phyloP scores from a whole-genome alignment of 2,888 invertebrate species.

The Drosophila pullipes region DNA sequence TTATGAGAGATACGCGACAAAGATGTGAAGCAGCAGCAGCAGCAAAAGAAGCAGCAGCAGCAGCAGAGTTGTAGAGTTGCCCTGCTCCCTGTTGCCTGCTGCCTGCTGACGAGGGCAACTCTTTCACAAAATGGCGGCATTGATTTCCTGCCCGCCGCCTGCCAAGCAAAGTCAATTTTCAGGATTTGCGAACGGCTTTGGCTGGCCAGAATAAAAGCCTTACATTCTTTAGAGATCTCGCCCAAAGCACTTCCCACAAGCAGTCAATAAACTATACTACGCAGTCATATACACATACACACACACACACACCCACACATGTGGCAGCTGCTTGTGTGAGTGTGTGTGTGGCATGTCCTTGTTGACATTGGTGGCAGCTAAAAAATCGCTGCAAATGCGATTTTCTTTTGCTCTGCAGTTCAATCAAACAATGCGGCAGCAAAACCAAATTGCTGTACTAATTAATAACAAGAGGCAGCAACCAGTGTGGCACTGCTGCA shows the following conservation, averaged over 20 bases:
- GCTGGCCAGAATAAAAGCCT: slow-evolving; percentile 55
- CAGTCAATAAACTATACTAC: slow-evolving; percentile 81
- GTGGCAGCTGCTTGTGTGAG: slow-evolving; percentile 41
- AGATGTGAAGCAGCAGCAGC: slow-evolving; percentile 16
- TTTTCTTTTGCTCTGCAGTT: slow-evolving; percentile 32
- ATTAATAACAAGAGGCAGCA: slow-evolving; percentile 60
- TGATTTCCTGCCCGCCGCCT: slow-evolving; percentile 67
- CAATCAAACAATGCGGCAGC: slow-evolving; percentile 52
- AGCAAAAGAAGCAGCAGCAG: background rate
- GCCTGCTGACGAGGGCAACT: slow-evolving; percentile 56
- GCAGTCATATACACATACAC: slow-evolving; percentile 10
- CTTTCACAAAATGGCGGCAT: slow-evolving; percentile 79
- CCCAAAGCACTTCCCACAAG: slow-evolving; percentile 81
- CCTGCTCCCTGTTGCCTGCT: background rate
- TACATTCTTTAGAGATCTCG: slow-evolving; percentile 80
- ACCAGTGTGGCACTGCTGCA: slow-evolving; percentile 3
- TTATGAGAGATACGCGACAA: slow-evolving; percentile 63
- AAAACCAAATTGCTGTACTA: slow-evolving; percentile 68
- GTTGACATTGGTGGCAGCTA: slow-evolving; percentile 61
- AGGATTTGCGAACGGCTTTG: slow-evolving; percentile 79
- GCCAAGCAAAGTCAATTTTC: slow-evolving; percentile 80
- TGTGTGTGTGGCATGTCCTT: slow-evolving; percentile 72
- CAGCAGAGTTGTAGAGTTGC: background rate
- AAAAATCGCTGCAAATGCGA: slow-evolving; percentile 28
- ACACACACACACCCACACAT: slow-evolving; percentile 3